Conservation (phyloP, 2,797 vertebrate genomes). For the Cheirogaleus major region DNA sequence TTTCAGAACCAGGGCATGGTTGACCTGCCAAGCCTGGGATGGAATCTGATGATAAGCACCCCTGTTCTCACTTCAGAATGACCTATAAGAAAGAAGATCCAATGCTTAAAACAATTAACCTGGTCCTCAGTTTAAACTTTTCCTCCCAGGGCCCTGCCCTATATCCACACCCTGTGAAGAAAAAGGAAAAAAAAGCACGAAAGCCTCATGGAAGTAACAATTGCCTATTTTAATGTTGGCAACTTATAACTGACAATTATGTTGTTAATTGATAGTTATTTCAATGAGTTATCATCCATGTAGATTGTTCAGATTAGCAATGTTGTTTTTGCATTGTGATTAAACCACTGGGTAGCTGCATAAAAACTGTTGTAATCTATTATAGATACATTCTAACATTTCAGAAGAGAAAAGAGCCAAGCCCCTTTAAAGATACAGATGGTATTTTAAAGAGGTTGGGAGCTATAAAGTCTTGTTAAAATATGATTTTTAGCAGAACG, state of each 20-base stretch:
- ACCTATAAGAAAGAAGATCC: constrained; percentile 2
- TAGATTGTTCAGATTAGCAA: constrained; percentile 73
- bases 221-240: constrained; percentile 75
- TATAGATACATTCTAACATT: neutral
- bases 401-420: neutral
- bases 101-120: constrained; percentile 54
- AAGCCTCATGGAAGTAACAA: constrained; percentile 67
- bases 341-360: constrained; percentile 47
- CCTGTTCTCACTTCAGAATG: constrained; percentile 23
- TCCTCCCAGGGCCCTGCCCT: constrained; percentile 40
- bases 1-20: constrained; percentile 20
- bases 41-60: neutral
- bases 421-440: constrained; percentile 23
- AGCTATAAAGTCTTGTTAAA: neutral
- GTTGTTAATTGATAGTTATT: constrained; percentile 75
- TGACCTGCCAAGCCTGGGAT: neutral
- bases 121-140: constrained; percentile 58
- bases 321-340: constrained; percentile 68
- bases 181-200: neutral
- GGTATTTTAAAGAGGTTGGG: constrained; percentile 5
- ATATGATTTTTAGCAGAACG: constrained; percentile 19
- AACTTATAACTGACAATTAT: constrained; percentile 72
- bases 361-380: constrained; percentile 44
- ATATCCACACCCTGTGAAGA: constrained; percentile 38
- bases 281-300: constrained; percentile 65